Conservation (phyloP, 2,888 invertebrate species). For the Eudasyphora cyanicolor region DNA sequence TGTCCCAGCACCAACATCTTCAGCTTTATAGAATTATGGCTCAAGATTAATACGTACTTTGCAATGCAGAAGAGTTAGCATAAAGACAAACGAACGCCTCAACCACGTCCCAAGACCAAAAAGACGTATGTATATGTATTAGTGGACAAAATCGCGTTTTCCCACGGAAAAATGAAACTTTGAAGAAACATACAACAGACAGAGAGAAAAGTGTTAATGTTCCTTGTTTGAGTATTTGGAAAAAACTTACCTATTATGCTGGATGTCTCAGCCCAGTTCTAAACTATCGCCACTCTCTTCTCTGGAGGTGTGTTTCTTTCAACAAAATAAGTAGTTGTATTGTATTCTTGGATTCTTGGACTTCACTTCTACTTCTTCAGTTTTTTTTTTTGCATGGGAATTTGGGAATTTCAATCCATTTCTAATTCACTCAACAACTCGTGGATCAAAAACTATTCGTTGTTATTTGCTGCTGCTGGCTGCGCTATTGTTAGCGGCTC, state of each 20-base stretch:
- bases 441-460: not conserved
- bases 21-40: not conserved
- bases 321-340: too few relatives aligned
- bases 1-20: not conserved
- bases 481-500: too few relatives aligned
- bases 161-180: too few relatives aligned
- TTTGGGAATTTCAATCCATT: slow-evolving; percentile 5
- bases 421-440: not conserved
- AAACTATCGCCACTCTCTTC: too few relatives aligned
- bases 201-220: not conserved
- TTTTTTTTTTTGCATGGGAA: not conserved
- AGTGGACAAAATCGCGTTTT: not conserved
- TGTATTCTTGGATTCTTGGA: too few relatives aligned
- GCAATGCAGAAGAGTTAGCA: too few relatives aligned
- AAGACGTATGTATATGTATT: too few relatives aligned
- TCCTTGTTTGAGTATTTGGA: not conserved
- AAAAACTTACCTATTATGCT: not conserved
- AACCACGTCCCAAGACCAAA: not conserved
- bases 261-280: too few relatives aligned
- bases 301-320: too few relatives aligned
- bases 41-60: too few relatives aligned
- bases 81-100: too few relatives aligned
- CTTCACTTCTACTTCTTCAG: not conserved
- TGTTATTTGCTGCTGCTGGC: not conserved
- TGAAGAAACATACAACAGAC: not conserved